phyloP scores from a whole-genome alignment of 2,113 vertebrate species.

The Lophochroa leadbeateri region DNA sequence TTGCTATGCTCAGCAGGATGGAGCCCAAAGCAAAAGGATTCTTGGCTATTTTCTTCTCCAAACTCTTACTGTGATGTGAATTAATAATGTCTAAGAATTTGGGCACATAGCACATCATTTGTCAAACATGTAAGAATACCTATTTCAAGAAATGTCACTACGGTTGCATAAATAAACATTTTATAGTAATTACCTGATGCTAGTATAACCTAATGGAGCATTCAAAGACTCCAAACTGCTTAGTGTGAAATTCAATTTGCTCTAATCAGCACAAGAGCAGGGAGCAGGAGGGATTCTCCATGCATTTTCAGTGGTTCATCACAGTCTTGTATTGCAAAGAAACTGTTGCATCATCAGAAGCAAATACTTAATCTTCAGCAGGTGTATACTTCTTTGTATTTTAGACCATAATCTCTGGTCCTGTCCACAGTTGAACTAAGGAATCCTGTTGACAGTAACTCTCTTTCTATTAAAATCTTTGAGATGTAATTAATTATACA shows the following conservation, averaged over 20 bases:
- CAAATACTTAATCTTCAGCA: background rate
- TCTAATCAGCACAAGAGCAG: background rate
- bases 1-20: background rate
- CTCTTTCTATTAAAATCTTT: background rate
- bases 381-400: background rate
- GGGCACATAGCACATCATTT: background rate
- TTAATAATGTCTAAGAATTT: background rate
- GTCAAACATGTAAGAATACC: background rate
- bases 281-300: background rate
- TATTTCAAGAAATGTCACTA: background rate
- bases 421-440: background rate
- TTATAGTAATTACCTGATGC: slow-evolving; percentile 36
- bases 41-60: background rate
- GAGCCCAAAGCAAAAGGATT: background rate
- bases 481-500: background rate
- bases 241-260: slow-evolving; percentile 36
- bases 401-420: background rate
- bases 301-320: background rate
- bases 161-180: slow-evolving; percentile 20
- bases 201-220: slow-evolving; percentile 32
- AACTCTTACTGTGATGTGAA: background rate
- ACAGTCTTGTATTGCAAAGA: background rate
- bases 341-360: background rate
- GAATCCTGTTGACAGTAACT: background rate
- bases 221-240: slow-evolving; percentile 4